phyloP scores from a whole-genome alignment of 2,113 vertebrate species.

The Gavia stellata region DNA sequence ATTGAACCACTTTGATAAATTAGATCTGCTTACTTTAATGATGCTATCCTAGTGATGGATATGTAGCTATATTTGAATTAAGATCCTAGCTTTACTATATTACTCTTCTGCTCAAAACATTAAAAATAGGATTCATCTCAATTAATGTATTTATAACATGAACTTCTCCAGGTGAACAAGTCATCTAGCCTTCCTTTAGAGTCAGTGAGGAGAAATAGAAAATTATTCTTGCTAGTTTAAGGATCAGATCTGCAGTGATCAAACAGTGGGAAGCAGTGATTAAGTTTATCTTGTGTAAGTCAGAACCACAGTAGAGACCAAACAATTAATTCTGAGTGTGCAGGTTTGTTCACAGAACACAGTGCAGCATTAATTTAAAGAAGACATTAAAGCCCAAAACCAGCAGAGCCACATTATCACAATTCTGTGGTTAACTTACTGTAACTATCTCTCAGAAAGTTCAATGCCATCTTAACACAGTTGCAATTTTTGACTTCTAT shows the following conservation, averaged over 20 bases:
- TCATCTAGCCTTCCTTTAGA: neutral
- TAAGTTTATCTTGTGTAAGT: neutral
- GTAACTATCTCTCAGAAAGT: neutral
- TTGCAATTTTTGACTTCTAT: neutral
- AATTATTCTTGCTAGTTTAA: neutral
- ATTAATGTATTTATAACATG: neutral
- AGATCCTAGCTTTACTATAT: neutral
- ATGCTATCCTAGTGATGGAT: neutral
- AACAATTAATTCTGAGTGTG: neutral
- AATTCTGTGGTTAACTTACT: neutral
- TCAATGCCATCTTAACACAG: neutral
- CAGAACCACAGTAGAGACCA: neutral
- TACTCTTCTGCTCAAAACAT: neutral
- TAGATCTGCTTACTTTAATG: neutral
- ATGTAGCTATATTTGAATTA: neutral
- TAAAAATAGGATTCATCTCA: neutral
- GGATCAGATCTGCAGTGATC: neutral
- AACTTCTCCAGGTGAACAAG: neutral
- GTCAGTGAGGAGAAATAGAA: neutral
- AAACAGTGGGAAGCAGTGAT: neutral
- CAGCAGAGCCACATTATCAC: neutral
- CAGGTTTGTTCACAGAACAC: neutral
- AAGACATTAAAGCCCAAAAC: neutral
- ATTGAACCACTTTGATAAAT: neutral
- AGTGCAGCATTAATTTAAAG: neutral